These are phyloP conservation scores for Cephus nigrinus DNA, from an alignment of 2,888 invertebrate species.

Conservation along the genomic window DNA sequence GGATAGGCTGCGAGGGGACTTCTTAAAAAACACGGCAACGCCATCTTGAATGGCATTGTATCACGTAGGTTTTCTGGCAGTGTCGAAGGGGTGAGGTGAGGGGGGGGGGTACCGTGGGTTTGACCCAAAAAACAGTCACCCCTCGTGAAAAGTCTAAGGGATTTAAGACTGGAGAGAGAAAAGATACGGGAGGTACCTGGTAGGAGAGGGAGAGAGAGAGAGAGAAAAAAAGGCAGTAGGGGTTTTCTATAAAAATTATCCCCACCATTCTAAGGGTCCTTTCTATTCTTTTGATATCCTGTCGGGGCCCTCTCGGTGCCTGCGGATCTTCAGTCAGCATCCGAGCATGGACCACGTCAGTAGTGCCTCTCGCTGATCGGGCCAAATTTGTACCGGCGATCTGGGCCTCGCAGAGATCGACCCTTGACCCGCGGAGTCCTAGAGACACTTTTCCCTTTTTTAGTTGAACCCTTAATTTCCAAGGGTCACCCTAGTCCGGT, in stretches of 20 bases:
- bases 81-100: constrained; percentile 20
- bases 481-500: not conserved
- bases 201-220: constrained; percentile 10
- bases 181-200: not conserved
- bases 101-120: constrained; percentile 23
- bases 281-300: constrained; percentile 65
- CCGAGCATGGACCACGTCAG: constrained; percentile 60
- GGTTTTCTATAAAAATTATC: constrained; percentile 52
- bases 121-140: constrained; percentile 30
- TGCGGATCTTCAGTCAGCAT: constrained; percentile 59
- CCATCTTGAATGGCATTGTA: constrained; percentile 1
- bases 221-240: constrained; percentile 30
- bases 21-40: not conserved
- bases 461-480: not conserved
- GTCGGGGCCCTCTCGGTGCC: constrained; percentile 48
- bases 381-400: not conserved
- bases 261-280: constrained; percentile 50
- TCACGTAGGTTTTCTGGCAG: not conserved
- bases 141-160: constrained; percentile 39
- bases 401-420: not conserved
- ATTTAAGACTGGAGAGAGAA: constrained; percentile 34
- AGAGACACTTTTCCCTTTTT: not conserved
- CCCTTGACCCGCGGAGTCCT: not conserved
- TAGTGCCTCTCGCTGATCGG: constrained; percentile 17
- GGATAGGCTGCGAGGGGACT: not conserved